Evolutionary conservation across 2,888 invertebrate species (phyloP).

Genomic region (Prosopocoilus inquinatus): DNA sequence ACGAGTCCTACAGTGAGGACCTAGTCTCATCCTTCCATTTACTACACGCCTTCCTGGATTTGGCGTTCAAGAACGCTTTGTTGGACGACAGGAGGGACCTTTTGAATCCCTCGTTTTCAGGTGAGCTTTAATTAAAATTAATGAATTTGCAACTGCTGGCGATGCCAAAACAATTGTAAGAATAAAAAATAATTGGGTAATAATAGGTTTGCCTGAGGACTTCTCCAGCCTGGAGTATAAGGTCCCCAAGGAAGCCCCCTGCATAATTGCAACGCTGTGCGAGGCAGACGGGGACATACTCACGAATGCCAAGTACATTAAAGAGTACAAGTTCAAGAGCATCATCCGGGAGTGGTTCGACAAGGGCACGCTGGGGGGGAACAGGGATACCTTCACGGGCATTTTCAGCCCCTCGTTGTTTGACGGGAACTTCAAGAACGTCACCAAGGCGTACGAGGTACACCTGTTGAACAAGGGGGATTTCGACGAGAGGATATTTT

Average conservation of each 20-base stretch:
- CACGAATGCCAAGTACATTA: constrained; percentile 88
- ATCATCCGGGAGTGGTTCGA: constrained; percentile 75
- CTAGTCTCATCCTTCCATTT: constrained; percentile 93
- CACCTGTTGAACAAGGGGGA: constrained; percentile 89
- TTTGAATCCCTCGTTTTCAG: constrained; percentile 79
- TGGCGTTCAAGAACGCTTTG: constrained; percentile 84
- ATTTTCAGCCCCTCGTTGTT: constrained; percentile 77
- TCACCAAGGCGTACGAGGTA: constrained; percentile 86
- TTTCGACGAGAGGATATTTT: constrained; percentile 95
- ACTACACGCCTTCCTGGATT: constrained; percentile 86
- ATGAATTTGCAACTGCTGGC: constrained; percentile 5
- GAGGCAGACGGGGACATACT: constrained; percentile 76
- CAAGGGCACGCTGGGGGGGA: constrained; percentile 73
- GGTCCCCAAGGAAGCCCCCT: constrained; percentile 68
- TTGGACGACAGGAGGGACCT: constrained; percentile 78
- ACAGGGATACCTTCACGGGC: constrained; percentile 66
- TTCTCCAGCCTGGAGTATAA: constrained; percentile 60
- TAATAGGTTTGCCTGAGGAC: constrained; percentile 71
- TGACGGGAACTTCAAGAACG: constrained; percentile 80
- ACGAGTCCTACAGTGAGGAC: constrained; percentile 84
- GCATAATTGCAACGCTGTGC: constrained; percentile 81
- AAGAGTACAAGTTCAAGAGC: constrained; percentile 82
- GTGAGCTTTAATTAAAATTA: constrained; percentile 50
- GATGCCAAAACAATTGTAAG: constrained; percentile 1
- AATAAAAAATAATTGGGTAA: constrained; percentile 23